A percentile compares a stretch with the other conserved stretches of the same genome.
Evolutionary conservation across 2,113 vertebrate species (phyloP).

Genomic region (Gorsachius goisagi): DNA sequence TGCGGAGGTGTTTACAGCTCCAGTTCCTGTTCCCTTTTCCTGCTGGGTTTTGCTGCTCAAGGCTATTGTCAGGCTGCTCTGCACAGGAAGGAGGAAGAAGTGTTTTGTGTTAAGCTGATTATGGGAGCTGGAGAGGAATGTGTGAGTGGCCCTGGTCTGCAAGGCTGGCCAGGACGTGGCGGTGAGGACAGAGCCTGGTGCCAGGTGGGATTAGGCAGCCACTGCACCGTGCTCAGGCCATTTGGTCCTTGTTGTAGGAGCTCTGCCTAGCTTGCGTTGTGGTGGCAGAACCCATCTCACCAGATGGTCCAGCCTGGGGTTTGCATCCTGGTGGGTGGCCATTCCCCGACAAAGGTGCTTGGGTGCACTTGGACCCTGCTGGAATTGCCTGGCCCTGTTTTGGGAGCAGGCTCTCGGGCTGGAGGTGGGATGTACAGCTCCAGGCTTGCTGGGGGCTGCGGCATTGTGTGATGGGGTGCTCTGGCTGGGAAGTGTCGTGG

Average conservation of each 20-base stretch:
- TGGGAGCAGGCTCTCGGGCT: neutral
- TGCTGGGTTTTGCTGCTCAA: neutral
- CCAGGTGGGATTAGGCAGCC: neutral
- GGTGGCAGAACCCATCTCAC: neutral
- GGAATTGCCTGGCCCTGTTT: accelerated
- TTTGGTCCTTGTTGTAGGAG: neutral
- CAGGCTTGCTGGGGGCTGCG: neutral
- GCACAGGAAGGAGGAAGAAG: constrained; percentile 31
- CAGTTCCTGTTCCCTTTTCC: constrained; percentile 39
- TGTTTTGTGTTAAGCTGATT: neutral
- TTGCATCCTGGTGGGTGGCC: neutral
- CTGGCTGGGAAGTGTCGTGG: neutral
- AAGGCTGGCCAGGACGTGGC: neutral
- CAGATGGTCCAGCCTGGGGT: accelerated
- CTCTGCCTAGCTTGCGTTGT: accelerated
- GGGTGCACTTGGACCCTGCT: neutral
- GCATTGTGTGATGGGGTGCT: accelerated
- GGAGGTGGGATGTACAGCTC: neutral
- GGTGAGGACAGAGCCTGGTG: neutral
- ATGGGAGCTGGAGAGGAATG: neutral
- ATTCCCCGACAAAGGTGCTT: neutral
- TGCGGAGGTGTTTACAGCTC: neutral
- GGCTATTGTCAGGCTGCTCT: neutral
- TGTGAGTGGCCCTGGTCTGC: neutral
- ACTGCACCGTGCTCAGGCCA: accelerated